phyloP scores from a whole-genome alignment of 2,797 vertebrate genomes.

The Anabacerthia variegaticeps region DNA sequence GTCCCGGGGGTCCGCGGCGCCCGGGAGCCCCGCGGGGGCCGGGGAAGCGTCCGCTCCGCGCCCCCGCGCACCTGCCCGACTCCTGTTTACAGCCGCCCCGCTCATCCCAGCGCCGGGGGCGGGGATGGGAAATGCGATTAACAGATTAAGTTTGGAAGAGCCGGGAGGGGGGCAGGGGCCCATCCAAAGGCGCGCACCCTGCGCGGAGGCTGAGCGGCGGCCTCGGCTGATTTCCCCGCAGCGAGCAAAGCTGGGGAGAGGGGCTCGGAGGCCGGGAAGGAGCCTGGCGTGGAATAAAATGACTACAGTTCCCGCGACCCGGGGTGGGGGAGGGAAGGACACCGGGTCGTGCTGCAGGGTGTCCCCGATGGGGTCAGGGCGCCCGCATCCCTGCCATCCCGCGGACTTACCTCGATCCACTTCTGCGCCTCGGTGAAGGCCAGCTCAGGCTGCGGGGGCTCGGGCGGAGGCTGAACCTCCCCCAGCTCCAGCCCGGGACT shows the following conservation, averaged over 20 bases:
- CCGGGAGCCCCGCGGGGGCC: not conserved
- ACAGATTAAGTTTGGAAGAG: constrained; percentile 13
- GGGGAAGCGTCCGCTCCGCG: not conserved
- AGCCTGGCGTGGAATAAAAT: not conserved
- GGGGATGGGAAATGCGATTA: constrained; percentile 25
- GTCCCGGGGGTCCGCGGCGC: no score
- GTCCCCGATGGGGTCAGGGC: not conserved
- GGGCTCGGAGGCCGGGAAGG: not conserved
- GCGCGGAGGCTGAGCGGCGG: not conserved
- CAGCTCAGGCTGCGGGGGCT: constrained; percentile 78
- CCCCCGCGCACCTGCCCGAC: constrained; percentile 37
- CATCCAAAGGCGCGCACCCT: not conserved
- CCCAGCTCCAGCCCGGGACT: constrained; percentile 77
- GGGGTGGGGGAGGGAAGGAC: not conserved
- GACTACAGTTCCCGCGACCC: not conserved
- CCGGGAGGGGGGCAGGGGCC: not conserved
- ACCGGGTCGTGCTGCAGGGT: not conserved
- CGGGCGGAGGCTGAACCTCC: constrained; percentile 74
- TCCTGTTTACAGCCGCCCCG: not conserved
- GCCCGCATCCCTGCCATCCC: not conserved
- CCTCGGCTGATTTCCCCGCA: not conserved
- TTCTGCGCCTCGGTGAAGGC: constrained; percentile 92
- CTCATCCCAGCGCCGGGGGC: not conserved
- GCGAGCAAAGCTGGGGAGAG: not conserved
- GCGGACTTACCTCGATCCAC: constrained; percentile 93